phyloP scores from a whole-genome alignment of 37 sponge, comb jelly and placozoan genomes.

The Bolinopsis microptera region DNA sequence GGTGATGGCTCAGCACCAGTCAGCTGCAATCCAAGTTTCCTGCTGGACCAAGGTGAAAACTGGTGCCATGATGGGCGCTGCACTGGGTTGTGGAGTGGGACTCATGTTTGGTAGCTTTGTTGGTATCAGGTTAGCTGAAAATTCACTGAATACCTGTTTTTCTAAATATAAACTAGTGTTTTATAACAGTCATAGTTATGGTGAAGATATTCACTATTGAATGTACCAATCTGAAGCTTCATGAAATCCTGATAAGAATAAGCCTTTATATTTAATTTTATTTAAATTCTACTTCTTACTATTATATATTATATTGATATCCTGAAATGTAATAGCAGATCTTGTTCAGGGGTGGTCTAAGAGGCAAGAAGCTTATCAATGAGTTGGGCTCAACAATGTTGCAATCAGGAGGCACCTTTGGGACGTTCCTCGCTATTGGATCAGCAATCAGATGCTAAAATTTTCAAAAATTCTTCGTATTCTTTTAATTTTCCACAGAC shows the following conservation, averaged over 20 bases:
- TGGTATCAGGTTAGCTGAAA: conserved; percentile 72
- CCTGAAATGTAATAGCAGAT: no score
- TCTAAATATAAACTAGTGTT: no score
- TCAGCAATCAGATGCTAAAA: conserved; percentile 77
- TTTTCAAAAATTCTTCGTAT: not conserved
- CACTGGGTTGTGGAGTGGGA: conserved; percentile 75
- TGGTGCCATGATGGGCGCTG: conserved; percentile 77
- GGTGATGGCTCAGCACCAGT: conserved; percentile 12
- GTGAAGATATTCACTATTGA: no score
- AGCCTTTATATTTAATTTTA: no score
- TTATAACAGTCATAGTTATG: no score
- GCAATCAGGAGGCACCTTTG: conserved; percentile 83
- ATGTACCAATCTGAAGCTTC: no score
- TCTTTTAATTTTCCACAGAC: no score
- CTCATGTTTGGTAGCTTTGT: conserved; percentile 76
- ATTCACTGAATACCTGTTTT: no score
- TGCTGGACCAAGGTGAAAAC: conserved; percentile 75
- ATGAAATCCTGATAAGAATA: no score
- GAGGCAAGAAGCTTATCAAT: conserved; percentile 78
- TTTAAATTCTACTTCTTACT: no score
- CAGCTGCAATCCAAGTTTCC: conserved; percentile 5
- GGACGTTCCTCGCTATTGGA: conserved; percentile 80
- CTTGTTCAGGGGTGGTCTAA: conserved; percentile 74
- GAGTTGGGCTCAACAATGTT: conserved; percentile 77
- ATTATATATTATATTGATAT: no score